These are phyloP conservation scores for Augiades crinisus DNA, from an alignment of 2,888 invertebrate species.

Conservation along the genomic window DNA sequence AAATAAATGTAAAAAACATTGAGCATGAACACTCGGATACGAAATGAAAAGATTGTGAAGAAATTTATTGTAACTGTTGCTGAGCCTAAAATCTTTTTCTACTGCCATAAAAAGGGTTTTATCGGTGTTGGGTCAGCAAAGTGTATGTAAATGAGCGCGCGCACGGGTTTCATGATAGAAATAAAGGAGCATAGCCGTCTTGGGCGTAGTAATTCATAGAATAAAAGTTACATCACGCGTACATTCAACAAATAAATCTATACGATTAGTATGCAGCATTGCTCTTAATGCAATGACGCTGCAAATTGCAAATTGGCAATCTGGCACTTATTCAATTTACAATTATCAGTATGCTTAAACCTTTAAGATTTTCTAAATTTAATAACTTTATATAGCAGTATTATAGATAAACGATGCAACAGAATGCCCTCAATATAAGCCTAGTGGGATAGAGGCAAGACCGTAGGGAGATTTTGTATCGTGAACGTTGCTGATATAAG, in stretches of 20 bases:
- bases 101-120: constrained; percentile 71
- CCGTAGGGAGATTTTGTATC: too few relatives aligned
- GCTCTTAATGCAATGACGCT: too few relatives aligned
- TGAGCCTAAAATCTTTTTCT: constrained; percentile 65
- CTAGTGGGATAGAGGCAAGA: too few relatives aligned
- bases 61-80: constrained; percentile 50
- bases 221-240: constrained; percentile 29
- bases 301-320: too few relatives aligned
- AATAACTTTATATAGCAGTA: too few relatives aligned
- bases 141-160: constrained; percentile 72
- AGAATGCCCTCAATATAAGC: too few relatives aligned
- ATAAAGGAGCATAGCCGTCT: constrained; percentile 61
- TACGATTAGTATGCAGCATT: too few relatives aligned
- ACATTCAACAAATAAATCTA: background rate
- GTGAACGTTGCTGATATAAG: too few relatives aligned
- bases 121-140: constrained; percentile 74
- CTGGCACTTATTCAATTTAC: too few relatives aligned
- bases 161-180: constrained; percentile 54
- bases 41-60: background rate
- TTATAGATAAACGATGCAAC: too few relatives aligned
- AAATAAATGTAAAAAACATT: background rate
- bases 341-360: too few relatives aligned
- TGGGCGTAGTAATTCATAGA: constrained; percentile 51
- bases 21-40: background rate
- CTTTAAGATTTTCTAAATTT: too few relatives aligned